These are phyloP conservation scores for Smutsia temminckii DNA, from an alignment of 2,797 vertebrate species.

Conservation along the genomic window DNA sequence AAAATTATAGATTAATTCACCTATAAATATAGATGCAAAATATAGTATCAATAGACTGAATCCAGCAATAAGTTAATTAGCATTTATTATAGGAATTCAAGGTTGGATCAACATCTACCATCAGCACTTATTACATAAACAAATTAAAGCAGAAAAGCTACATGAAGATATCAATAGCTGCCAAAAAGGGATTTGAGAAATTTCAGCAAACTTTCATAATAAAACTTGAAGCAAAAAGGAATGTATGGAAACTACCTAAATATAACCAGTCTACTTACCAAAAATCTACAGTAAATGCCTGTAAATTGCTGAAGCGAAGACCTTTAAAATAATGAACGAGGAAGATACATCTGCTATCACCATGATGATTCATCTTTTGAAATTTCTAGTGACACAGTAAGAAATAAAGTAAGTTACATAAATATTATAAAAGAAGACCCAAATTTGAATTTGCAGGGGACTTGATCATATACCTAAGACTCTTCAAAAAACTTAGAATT, in stretches of 20 bases:
- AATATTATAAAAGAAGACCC: background rate
- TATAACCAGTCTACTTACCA: background rate
- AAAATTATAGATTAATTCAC: background rate
- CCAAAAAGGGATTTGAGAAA: background rate
- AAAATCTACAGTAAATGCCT: background rate
- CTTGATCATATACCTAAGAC: background rate
- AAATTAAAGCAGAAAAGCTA: background rate
- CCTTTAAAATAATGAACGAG: constrained; percentile 24
- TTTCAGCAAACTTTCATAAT: background rate
- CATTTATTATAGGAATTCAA: background rate
- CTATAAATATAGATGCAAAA: background rate
- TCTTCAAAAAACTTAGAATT: background rate
- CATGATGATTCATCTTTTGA: background rate
- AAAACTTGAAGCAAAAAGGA: background rate
- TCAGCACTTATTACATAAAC: background rate
- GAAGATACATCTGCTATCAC: background rate
- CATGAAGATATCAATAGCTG: background rate
- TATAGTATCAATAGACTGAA: background rate
- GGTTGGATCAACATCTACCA: background rate
- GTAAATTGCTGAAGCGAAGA: background rate
- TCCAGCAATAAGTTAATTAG: background rate
- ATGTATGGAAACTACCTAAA: background rate
- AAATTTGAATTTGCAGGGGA: background rate
- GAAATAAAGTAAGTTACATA: background rate
- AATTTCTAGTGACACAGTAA: background rate